A percentile compares a stretch with the other conserved stretches of the same genome.
phyloP scores from a whole-genome alignment of 1,140 invertebrate genomes.

The Heliconius himera region DNA sequence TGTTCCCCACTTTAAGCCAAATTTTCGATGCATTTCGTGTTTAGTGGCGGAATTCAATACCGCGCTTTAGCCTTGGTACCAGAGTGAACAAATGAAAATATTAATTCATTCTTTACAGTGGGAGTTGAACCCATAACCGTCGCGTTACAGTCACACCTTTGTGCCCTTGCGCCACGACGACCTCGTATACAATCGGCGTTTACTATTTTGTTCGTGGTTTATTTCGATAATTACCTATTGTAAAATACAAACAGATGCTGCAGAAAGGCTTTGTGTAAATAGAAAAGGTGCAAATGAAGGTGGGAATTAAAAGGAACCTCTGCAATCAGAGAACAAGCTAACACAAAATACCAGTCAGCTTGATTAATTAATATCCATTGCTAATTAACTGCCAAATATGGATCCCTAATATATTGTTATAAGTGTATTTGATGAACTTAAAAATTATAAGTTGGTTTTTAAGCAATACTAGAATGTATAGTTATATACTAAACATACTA shows the following conservation, averaged over 20 bases:
- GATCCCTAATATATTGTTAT: neutral
- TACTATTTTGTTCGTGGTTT: neutral
- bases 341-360: slow-evolving; percentile 24
- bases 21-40: too few relatives aligned
- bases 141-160: too few relatives aligned
- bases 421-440: neutral
- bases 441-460: neutral
- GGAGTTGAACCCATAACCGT: too few relatives aligned
- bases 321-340: slow-evolving; percentile 23
- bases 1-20: too few relatives aligned
- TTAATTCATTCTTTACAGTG: too few relatives aligned
- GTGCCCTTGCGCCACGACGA: too few relatives aligned
- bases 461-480: neutral
- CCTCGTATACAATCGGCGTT: neutral
- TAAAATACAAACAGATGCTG: slow-evolving; percentile 24
- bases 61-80: too few relatives aligned
- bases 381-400: neutral
- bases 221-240: slow-evolving; percentile 33
- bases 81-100: too few relatives aligned
- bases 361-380: slow-evolving; percentile 38
- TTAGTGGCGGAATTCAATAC: too few relatives aligned
- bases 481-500: too few relatives aligned
- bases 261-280: slow-evolving; percentile 27
- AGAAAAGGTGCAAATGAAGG: slow-evolving; percentile 40
- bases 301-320: slow-evolving; percentile 32